Evolutionary conservation across 2,113 vertebrate species (phyloP).

Genomic region (Probosciger aterrimus): DNA sequence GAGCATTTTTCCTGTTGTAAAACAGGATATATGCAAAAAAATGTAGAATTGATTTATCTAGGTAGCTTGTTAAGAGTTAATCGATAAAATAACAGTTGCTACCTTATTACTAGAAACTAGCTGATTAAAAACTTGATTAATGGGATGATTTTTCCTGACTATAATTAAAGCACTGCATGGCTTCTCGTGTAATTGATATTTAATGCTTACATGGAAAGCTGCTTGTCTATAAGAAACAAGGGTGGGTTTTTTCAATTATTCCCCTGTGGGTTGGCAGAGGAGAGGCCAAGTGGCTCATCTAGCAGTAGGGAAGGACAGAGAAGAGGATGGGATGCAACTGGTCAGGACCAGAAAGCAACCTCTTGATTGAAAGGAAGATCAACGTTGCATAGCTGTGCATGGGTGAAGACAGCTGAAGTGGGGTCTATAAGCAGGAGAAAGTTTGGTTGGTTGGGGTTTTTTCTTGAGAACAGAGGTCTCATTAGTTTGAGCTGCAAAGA

Average conservation of each 20-base stretch:
- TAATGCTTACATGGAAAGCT: constrained; percentile 38
- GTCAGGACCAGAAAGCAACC: background rate
- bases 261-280: background rate
- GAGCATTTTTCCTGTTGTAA: background rate
- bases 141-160: constrained; percentile 53
- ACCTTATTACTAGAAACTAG: constrained; percentile 49
- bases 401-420: background rate
- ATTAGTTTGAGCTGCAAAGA: background rate
- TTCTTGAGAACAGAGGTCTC: background rate
- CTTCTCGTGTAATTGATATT: constrained; percentile 59
- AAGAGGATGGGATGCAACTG: background rate
- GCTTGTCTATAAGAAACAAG: constrained; percentile 10
- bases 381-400: background rate
- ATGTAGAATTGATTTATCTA: constrained; percentile 16
- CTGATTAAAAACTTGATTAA: constrained; percentile 76
- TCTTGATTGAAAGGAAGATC: background rate
- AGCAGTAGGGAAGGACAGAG: background rate
- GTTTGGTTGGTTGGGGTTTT: background rate
- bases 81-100: constrained; percentile 65
- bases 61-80: constrained; percentile 64
- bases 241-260: background rate
- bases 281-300: background rate
- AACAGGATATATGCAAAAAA: background rate
- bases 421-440: background rate
- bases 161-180: constrained; percentile 68